Base-by-base conservation (phyloP, 2,888 invertebrate genomes). In the Rhyacophila evoluta region DNA sequence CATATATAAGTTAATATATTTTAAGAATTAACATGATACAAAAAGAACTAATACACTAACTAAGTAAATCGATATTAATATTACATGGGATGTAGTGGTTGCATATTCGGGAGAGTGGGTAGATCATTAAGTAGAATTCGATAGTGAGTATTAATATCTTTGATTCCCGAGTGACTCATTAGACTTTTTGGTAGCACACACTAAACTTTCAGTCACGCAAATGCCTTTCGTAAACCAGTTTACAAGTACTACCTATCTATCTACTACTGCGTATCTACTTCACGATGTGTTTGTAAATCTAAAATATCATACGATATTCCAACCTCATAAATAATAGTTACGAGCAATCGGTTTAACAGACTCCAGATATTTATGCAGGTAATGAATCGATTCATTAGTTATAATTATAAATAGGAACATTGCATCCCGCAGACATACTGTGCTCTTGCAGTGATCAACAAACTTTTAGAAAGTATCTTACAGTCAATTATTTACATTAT, bases 331-430 rank as follows among this genome's bases (percentile, higher is more conserved):
- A 55, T 74, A 41, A 55, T 74, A 41, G 74, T 74, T 74, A 55
- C 19, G 19, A 41, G 25, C 41, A n/a, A 74, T 74, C 41, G 41
- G 74, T 74, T 55, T 41, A 74, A 74, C 41, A 28, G 19, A 74
- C 74, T 74, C 28, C 27, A 15, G 28, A 41, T 55, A 33, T 55
- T 28, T 74, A 41, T 55, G 55, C 41, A 12, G 39, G 28, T 28
- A 41, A 74, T 74, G 74, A 74, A 41, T 28, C 74, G 74, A 74
- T 41, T 74, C 74, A 74, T 74, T 74, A 74, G 74, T 74, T 29
- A 55, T 41, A 74, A 74, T 74, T 41, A 33, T 33, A 70, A 70
- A 29, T 33, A 29, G 8, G 70, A 70, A 70, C 36, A 33, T 70
- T 27, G 25, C 25, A 55, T 55, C 55, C 55, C 55, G 25, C 55